A percentile compares a stretch with the other conserved stretches of the same genome.
phyloP scores from a whole-genome alignment of 2,797 vertebrate species.

The Eidolon dupreanum region DNA sequence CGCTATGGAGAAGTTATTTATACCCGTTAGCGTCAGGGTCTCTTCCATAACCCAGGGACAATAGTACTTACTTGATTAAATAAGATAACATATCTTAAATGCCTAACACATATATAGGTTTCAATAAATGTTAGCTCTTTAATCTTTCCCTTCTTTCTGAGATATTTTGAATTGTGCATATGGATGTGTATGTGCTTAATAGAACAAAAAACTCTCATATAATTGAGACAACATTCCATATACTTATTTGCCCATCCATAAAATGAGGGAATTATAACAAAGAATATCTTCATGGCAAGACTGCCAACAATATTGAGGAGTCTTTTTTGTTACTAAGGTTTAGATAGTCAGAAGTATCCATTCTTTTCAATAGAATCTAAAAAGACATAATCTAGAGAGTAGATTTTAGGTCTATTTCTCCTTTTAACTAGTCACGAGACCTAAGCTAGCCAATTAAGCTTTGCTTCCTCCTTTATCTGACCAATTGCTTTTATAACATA shows the following conservation, averaged over 20 bases:
- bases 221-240: not conserved
- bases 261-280: not conserved
- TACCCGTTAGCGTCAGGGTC: not conserved
- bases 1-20: not conserved
- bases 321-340: not conserved
- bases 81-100: not conserved
- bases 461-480: not conserved
- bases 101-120: not conserved
- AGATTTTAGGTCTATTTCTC: not conserved
- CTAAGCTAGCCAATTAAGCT: not conserved
- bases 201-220: not conserved
- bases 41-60: not conserved
- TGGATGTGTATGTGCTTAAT: not conserved
- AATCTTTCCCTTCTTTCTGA: not conserved
- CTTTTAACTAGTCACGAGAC: not conserved
- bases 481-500: not conserved
- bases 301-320: not conserved
- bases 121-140: not conserved
- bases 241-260: not conserved
- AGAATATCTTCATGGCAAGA: not conserved
- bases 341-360: not conserved
- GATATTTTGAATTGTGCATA: not conserved
- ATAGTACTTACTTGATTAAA: not conserved
- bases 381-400: not conserved
- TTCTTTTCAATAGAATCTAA: not conserved